A percentile compares a stretch with the other conserved stretches of the same genome.
These are phyloP conservation scores for Cossypha caffra DNA, from an alignment of 2,797 vertebrate species.

Conservation along the genomic window DNA sequence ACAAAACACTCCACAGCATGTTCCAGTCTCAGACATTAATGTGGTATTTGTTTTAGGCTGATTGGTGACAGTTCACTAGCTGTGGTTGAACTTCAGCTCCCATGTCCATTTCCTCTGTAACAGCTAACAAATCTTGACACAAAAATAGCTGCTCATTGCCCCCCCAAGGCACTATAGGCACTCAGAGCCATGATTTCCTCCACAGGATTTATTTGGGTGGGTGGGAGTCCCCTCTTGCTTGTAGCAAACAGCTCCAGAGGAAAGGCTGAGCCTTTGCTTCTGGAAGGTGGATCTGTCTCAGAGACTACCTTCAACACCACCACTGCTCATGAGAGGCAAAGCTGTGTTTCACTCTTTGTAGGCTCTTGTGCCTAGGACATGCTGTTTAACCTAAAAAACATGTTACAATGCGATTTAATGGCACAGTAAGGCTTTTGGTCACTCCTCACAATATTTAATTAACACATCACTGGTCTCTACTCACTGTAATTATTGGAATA, in stretches of 20 bases:
- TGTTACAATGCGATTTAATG: rapidly evolving
- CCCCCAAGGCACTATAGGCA: rapidly evolving
- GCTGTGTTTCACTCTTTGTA: rapidly evolving
- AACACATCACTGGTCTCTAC: not conserved
- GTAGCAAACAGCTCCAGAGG: not conserved
- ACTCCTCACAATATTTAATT: not conserved
- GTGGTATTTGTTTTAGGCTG: not conserved
- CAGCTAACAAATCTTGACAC: not conserved
- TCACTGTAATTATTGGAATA: not conserved
- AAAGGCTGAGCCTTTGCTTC: not conserved
- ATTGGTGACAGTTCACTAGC: not conserved
- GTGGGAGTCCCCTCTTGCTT: not conserved
- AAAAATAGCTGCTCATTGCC: not conserved
- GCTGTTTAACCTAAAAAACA: not conserved
- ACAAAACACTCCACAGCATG: not conserved
- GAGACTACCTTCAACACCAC: not conserved
- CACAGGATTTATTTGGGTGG: rapidly evolving
- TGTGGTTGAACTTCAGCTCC: not conserved
- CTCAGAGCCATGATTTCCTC: not conserved
- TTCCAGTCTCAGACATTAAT: not conserved
- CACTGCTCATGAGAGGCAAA: not conserved
- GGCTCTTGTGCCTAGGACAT: not conserved
- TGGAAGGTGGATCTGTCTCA: not conserved
- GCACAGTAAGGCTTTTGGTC: not conserved
- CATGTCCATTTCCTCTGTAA: not conserved